Evolutionary conservation across 1,140 invertebrate species (phyloP).

Genomic region (Drosophila takahashii): DNA sequence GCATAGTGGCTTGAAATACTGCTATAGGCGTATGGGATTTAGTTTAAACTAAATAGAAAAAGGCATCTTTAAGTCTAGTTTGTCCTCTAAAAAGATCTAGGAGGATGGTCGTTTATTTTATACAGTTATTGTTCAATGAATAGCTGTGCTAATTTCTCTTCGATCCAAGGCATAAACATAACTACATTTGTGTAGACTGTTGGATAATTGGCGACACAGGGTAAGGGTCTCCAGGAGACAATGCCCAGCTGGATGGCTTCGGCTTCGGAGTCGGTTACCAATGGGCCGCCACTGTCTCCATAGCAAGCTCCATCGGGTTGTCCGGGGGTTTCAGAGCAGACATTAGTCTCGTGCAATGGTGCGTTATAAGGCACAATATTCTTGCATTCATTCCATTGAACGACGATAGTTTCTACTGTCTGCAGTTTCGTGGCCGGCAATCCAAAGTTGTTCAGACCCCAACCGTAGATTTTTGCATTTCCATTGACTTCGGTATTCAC

Average conservation of each 20-base stretch:
- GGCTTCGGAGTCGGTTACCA: slow-evolving; percentile 71
- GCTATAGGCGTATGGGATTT: too few relatives aligned
- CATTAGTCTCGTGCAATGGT: slow-evolving; percentile 70
- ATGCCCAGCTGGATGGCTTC: slow-evolving; percentile 85
- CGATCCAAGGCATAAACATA: slow-evolving; percentile 13
- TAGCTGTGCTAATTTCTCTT: slow-evolving; percentile 5
- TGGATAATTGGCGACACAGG: slow-evolving; percentile 88
- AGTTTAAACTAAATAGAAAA: too few relatives aligned
- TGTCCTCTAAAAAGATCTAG: too few relatives aligned
- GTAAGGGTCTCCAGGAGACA: slow-evolving; percentile 90
- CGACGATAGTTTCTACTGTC: slow-evolving; percentile 74
- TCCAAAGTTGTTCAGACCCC: slow-evolving; percentile 85
- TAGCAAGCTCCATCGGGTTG: slow-evolving; percentile 87
- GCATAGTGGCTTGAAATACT: too few relatives aligned
- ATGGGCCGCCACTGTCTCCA: slow-evolving; percentile 88
- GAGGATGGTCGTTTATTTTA: slow-evolving; percentile 38
- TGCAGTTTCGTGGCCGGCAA: slow-evolving; percentile 75
- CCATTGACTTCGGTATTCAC: too few relatives aligned
- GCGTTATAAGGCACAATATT: slow-evolving; percentile 69
- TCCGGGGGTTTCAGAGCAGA: slow-evolving; percentile 87
- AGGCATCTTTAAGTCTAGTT: too few relatives aligned
- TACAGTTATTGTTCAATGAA: background rate
- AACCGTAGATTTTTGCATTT: too few relatives aligned
- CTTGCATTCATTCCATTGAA: too few relatives aligned
- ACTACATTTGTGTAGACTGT: slow-evolving; percentile 88